Conservation (phyloP, 2,888 invertebrate genomes). For the Drosophila kambysellisi region DNA sequence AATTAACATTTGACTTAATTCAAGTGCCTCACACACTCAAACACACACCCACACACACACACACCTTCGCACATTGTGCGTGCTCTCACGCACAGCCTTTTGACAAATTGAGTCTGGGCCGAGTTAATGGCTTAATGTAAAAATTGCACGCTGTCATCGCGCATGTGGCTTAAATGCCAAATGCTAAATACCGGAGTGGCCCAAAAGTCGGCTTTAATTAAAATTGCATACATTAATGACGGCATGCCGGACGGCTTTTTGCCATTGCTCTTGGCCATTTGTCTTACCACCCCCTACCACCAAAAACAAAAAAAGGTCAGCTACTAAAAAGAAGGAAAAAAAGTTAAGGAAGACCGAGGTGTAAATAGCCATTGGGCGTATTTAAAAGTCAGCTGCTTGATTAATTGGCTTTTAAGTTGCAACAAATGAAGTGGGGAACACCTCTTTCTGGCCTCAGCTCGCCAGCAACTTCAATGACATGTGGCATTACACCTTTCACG, state of each 20-base stretch:
- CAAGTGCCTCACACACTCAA: conserved; percentile 3
- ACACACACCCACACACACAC: neutral
- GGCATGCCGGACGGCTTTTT: conserved; percentile 44
- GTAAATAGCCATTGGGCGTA: conserved; percentile 58
- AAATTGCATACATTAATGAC: conserved; percentile 80
- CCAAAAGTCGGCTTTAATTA: conserved; percentile 70
- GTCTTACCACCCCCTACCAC: conserved; percentile 14
- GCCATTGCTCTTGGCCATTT: conserved; percentile 44
- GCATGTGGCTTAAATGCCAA: conserved; percentile 31
- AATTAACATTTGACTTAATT: conserved; percentile 56
- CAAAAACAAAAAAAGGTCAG: conserved; percentile 63
- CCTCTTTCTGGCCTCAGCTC: conserved; percentile 36
- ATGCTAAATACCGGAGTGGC: conserved; percentile 18
- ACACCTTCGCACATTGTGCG: conserved; percentile 33
- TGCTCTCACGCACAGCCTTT: conserved; percentile 61
- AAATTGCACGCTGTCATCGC: conserved; percentile 77
- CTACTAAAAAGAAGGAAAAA: conserved; percentile 23
- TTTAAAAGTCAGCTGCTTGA: conserved; percentile 70
- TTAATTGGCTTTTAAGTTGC: conserved; percentile 79
- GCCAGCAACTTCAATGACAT: conserved; percentile 42
- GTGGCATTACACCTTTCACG: conserved; percentile 8
- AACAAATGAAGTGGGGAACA: conserved; percentile 63
- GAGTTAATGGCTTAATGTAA: conserved; percentile 51
- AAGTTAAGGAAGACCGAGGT: neutral
- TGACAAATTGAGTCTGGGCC: conserved; percentile 70